Evolutionary conservation across 2,888 invertebrate genomes (phyloP).

Genomic region (Agapostemon virescens): DNA sequence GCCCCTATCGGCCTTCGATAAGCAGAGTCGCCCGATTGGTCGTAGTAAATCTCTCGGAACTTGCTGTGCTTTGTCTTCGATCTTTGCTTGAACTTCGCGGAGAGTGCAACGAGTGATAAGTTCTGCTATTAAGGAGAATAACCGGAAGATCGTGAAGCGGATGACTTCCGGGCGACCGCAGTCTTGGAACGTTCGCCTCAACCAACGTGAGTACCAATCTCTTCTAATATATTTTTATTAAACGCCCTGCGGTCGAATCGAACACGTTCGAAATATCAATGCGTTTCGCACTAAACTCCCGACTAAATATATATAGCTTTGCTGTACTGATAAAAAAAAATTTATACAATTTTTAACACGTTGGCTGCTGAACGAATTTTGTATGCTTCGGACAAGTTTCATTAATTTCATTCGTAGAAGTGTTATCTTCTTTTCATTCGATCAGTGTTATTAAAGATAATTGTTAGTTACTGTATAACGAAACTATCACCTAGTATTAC

Average conservation of each 20-base stretch:
- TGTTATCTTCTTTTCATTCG: too few relatives aligned
- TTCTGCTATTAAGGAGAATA: background rate
- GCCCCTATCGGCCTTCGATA: slow-evolving; percentile 7
- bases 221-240: background rate
- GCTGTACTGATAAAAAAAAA: too few relatives aligned
- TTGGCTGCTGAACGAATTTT: too few relatives aligned
- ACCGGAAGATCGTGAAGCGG: background rate
- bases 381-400: too few relatives aligned
- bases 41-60: background rate
- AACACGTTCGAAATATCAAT: background rate
- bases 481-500: too few relatives aligned
- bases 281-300: too few relatives aligned
- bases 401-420: too few relatives aligned
- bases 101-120: background rate
- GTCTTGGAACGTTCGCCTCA: background rate
- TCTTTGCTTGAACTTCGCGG: background rate
- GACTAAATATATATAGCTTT: too few relatives aligned
- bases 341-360: too few relatives aligned
- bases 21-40: background rate
- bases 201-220: background rate
- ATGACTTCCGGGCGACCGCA: background rate
- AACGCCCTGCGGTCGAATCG: background rate
- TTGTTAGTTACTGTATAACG: too few relatives aligned
- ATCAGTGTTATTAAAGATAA: too few relatives aligned
- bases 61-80: background rate